Conservation (phyloP, 2,797 vertebrate genomes). For the Babyrousa celebensis region DNA sequence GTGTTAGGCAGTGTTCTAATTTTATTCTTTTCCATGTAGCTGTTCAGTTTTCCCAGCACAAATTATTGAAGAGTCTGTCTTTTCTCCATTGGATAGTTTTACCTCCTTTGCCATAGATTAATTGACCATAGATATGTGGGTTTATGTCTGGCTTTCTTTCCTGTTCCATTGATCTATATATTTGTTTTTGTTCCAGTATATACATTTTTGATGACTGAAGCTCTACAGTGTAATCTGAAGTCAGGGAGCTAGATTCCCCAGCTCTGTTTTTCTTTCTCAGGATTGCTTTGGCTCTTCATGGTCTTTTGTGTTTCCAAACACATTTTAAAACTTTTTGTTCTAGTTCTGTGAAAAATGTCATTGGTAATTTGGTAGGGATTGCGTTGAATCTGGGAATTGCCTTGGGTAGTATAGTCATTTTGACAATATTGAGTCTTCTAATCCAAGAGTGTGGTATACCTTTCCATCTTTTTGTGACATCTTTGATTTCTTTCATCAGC, state of each 20-base stretch:
- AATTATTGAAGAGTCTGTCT: too few relatives aligned
- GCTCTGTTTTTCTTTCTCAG: not conserved
- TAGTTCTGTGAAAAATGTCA: not conserved
- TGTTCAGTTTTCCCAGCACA: too few relatives aligned
- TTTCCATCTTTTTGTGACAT: not conserved
- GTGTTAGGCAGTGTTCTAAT: too few relatives aligned
- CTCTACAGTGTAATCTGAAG: not conserved
- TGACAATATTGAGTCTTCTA: not conserved
- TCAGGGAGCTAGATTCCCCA: not conserved
- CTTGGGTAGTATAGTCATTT: not conserved
- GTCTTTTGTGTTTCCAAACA: not conserved
- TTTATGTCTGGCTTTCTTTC: not conserved
- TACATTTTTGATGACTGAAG: not conserved
- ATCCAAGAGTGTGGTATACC: not conserved
- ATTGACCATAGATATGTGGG: not conserved
- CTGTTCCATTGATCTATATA: not conserved
- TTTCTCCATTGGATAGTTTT: not conserved
- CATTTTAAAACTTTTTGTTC: not conserved
- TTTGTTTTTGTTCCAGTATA: not conserved
- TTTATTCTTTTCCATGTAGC: too few relatives aligned
- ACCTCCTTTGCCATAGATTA: not conserved
- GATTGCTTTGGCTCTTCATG: not conserved
- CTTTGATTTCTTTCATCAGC: not conserved
- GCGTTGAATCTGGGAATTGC: not conserved
- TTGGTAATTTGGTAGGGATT: not conserved